These are phyloP conservation scores for Vireo altiloquus DNA, from an alignment of 2,113 vertebrate genomes.

Conservation along the genomic window DNA sequence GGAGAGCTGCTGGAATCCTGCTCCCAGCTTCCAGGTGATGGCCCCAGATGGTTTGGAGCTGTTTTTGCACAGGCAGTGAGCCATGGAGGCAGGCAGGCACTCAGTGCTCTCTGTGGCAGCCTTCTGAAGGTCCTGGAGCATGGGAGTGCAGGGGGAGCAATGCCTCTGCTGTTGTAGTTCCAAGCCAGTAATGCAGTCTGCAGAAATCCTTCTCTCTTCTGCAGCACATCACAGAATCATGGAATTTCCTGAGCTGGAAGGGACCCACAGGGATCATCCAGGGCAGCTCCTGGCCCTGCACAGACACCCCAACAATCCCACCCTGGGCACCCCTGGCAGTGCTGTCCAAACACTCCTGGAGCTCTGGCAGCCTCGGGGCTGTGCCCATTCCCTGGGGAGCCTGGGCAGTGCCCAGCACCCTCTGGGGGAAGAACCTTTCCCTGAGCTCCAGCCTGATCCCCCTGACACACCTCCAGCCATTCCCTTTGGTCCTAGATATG, in stretches of 20 bases:
- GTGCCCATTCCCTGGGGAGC: neutral
- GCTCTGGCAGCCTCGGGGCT: neutral
- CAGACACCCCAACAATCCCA: neutral
- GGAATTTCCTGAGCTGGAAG: neutral
- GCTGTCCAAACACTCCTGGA: accelerated
- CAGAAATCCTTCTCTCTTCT: neutral
- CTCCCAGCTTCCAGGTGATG: neutral
- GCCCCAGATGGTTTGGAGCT: neutral
- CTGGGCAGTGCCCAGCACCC: neutral
- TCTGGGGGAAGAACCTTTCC: neutral
- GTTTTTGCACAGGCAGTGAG: neutral
- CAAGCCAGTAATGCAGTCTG: neutral
- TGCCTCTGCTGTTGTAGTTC: neutral
- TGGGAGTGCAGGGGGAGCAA: neutral
- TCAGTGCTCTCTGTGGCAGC: neutral
- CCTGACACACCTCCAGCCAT: neutral
- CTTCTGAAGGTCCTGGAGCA: neutral
- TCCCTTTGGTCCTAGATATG: neutral
- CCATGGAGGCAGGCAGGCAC: neutral
- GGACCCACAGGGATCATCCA: neutral
- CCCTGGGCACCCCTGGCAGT: accelerated
- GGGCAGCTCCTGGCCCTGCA: accelerated
- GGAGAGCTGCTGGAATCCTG: constrained; percentile 42
- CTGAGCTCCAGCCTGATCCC: accelerated
- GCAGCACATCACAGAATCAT: neutral